Conservation (phyloP, 2,888 invertebrate genomes). For the Tetheella fluctuosa region DNA sequence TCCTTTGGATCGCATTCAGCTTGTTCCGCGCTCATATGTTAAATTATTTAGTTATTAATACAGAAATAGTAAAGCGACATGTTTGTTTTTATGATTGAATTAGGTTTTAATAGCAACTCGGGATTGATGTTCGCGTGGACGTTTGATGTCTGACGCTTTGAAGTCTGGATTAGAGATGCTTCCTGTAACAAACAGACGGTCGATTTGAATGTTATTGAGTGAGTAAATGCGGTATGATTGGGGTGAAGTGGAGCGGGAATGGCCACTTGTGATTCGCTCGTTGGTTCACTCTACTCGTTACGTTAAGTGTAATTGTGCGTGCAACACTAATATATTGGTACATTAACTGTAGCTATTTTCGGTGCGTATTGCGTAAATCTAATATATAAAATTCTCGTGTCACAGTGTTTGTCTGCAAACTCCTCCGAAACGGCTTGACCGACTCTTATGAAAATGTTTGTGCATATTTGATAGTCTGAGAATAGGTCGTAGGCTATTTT, state of each 20-base stretch:
- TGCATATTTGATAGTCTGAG: no score
- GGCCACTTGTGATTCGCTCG: constrained; percentile 5
- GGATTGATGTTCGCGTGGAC: constrained; percentile 54
- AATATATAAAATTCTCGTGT: no score
- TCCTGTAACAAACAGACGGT: constrained; percentile 72
- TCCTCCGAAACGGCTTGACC: no score
- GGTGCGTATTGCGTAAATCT: no score
- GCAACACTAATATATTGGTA: neutral
- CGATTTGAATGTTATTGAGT: constrained; percentile 64
- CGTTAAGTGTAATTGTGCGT: neutral
- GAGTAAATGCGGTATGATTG: constrained; percentile 23
- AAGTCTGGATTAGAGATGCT: constrained; percentile 61
- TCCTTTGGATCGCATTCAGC: constrained; percentile 41
- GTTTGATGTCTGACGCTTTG: constrained; percentile 70
- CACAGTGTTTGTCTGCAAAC: no score
- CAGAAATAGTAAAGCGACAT: constrained; percentile 67
- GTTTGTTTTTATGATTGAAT: constrained; percentile 81
- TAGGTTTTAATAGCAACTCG: constrained; percentile 67
- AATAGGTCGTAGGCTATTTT: no score
- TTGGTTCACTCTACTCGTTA: neutral
- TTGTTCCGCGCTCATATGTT: constrained; percentile 70
- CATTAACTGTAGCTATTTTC: neutral
- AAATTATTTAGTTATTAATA: constrained; percentile 54
- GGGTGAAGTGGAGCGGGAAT: constrained; percentile 10
- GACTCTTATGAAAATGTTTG: no score